These are phyloP conservation scores for Mustela nigripes DNA, from an alignment of 2,113 vertebrate species.

Conservation along the genomic window DNA sequence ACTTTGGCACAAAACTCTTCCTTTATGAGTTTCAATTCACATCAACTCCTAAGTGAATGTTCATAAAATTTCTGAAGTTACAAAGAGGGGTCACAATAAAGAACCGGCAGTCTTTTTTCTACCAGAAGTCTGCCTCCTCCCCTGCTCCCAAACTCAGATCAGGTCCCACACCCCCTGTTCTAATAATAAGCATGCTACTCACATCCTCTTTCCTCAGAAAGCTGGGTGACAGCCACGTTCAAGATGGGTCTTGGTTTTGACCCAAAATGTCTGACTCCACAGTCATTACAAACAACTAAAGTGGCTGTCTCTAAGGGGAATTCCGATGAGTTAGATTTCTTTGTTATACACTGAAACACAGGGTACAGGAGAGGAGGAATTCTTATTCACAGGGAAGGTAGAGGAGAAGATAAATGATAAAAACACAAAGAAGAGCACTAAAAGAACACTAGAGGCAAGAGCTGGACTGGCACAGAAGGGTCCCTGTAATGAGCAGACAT, in stretches of 20 bases:
- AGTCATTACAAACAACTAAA: background rate
- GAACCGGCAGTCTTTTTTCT: background rate
- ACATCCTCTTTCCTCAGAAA: background rate
- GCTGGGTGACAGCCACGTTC: background rate
- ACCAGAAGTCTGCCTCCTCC: background rate
- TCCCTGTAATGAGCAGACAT: background rate
- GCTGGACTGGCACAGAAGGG: background rate
- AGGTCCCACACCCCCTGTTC: background rate
- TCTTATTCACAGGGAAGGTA: background rate
- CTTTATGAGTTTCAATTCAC: background rate
- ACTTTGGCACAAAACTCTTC: background rate
- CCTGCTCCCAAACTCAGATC: background rate
- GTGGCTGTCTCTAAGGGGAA: background rate
- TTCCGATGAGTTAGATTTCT: background rate
- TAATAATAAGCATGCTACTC: background rate
- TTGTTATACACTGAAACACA: background rate
- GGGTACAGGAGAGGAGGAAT: background rate
- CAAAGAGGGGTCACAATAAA: background rate
- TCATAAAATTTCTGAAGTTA: background rate
- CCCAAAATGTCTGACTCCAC: background rate
- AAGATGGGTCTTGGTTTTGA: background rate
- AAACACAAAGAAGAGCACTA: no score
- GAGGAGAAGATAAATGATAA: background rate
- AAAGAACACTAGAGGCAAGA: background rate
- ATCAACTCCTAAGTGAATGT: background rate